Evolutionary conservation across 53 echinoderm and acorn worm genomes (phyloP).

Genomic region (Paracentrotus lividus): DNA sequence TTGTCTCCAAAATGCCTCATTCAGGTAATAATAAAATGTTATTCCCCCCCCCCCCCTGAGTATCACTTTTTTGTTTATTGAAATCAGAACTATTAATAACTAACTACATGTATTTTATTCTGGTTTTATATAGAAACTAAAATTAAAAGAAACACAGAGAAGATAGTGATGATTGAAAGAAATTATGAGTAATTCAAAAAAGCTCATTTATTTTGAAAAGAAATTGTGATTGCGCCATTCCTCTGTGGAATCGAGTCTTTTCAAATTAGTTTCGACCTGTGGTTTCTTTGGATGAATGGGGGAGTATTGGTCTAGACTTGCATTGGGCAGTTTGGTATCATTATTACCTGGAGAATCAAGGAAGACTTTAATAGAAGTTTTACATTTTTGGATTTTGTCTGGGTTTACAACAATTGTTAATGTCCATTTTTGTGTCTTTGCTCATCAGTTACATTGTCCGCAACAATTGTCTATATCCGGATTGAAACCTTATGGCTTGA

Average conservation of each 20-base stretch:
- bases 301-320: constrained; percentile 1
- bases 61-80: too few relatives aligned
- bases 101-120: not conserved
- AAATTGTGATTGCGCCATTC: not conserved
- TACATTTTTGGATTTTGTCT: not conserved
- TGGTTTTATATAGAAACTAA: not conserved
- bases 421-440: not conserved
- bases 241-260: not conserved
- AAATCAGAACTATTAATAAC: too few relatives aligned
- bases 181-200: constrained; percentile 10
- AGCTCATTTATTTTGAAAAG: not conserved
- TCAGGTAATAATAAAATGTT: too few relatives aligned
- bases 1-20: too few relatives aligned
- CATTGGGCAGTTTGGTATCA: not conserved
- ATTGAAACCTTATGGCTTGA: not conserved
- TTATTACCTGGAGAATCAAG: not conserved
- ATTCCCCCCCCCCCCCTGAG: too few relatives aligned
- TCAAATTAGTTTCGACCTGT: not conserved
- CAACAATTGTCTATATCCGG: not conserved
- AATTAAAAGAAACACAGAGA: not conserved
- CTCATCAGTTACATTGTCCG: not conserved
- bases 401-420: not conserved
- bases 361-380: not conserved
- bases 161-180: constrained; percentile 21
- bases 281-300: not conserved